Evolutionary conservation across 2,888 invertebrate species (phyloP).

Genomic region (Escarpia spicata): DNA sequence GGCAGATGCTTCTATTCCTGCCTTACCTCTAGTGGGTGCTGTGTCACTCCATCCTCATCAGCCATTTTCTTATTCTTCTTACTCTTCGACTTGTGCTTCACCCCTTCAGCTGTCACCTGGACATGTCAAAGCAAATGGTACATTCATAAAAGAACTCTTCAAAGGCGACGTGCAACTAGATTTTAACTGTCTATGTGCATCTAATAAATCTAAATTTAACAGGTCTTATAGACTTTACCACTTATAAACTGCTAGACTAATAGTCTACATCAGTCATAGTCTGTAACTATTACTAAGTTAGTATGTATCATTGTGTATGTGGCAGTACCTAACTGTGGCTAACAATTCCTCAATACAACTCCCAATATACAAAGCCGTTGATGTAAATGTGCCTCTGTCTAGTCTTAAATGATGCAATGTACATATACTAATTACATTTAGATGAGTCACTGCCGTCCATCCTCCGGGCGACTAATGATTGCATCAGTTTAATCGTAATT

Average conservation of each 20-base stretch:
- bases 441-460: neutral
- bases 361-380: neutral
- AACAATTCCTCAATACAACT: neutral
- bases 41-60: neutral
- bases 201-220: neutral
- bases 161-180: neutral
- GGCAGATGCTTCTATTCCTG: neutral
- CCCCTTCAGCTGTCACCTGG: neutral
- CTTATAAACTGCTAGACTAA: neutral
- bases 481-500: neutral
- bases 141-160: neutral
- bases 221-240: neutral
- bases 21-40: constrained; percentile 26
- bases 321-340: neutral
- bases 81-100: constrained; percentile 8
- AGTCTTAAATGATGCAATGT: neutral
- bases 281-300: no score
- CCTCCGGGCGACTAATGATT: neutral
- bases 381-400: neutral
- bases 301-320: no score
- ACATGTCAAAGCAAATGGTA: neutral
- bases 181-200: neutral
- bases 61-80: constrained; percentile 25
- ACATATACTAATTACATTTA: no score
- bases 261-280: neutral